These are phyloP conservation scores for Pelecanoides urinatrix DNA, from an alignment of 2,113 vertebrate genomes.

Conservation along the genomic window DNA sequence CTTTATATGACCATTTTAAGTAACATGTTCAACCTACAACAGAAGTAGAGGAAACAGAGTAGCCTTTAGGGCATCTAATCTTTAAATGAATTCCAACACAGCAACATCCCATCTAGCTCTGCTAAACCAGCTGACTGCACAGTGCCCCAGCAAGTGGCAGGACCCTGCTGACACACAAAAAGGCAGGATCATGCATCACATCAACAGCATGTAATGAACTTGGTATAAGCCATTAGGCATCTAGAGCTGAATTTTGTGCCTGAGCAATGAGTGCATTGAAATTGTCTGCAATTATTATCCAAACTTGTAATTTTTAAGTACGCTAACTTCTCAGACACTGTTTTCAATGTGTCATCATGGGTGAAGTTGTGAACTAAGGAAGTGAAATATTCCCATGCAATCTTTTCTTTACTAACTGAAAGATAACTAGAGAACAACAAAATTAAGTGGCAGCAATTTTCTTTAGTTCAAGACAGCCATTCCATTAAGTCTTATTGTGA, in stretches of 20 bases:
- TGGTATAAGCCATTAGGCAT: not conserved
- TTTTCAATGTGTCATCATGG: not conserved
- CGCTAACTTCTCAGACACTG: not conserved
- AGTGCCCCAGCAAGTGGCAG: not conserved
- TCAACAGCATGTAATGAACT: not conserved
- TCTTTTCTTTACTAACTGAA: not conserved
- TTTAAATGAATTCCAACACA: not conserved
- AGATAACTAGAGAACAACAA: not conserved
- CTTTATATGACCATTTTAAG: not conserved
- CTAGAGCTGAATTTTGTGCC: not conserved
- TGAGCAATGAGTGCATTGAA: not conserved
- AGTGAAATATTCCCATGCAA: not conserved
- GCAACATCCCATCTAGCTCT: not conserved
- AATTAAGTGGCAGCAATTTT: not conserved
- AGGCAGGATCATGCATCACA: not conserved
- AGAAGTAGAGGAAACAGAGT: not conserved
- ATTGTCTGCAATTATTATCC: not conserved
- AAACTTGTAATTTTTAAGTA: not conserved
- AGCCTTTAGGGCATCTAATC: not conserved
- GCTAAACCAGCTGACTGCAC: not conserved
- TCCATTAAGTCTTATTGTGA: not conserved
- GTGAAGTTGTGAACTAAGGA: not conserved
- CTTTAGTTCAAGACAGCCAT: not conserved
- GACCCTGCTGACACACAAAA: not conserved
- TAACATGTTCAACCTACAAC: not conserved